Conservation (phyloP, 92 coral and sea anemone species). For the Epizoanthus scotinus region DNA sequence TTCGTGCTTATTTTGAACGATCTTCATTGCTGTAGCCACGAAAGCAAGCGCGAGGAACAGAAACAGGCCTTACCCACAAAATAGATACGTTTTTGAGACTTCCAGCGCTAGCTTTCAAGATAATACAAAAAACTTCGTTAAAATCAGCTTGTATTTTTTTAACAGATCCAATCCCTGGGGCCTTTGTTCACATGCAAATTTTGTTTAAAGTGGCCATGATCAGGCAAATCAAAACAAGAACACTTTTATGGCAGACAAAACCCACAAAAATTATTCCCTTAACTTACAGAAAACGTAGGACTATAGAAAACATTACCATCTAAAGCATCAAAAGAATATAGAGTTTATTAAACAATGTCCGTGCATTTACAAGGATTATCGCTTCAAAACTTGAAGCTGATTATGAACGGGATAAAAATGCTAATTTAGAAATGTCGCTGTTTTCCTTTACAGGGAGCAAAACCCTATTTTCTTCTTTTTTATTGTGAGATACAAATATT, state of each 20-base stretch:
- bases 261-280: background rate
- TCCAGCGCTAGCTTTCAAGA: background rate
- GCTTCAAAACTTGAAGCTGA: background rate
- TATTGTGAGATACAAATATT: background rate
- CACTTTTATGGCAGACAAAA: background rate
- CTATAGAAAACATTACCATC: background rate
- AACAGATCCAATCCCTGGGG: background rate
- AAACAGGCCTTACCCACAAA: too few relatives aligned
- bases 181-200: slow-evolving; percentile 31
- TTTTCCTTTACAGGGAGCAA: background rate
- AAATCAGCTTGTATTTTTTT: background rate
- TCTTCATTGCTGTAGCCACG: too few relatives aligned
- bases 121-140: background rate
- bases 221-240: background rate
- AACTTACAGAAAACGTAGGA: background rate
- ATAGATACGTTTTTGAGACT: background rate
- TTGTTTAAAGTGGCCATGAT: background rate
- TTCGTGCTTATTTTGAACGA: too few relatives aligned
- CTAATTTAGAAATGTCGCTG: slow-evolving; percentile 6
- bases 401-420: slow-evolving; percentile 10
- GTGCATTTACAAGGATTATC: background rate
- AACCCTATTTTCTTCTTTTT: background rate
- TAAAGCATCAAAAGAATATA: background rate
- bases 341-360: background rate
- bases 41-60: too few relatives aligned